A percentile compares a stretch with the other conserved stretches of the same genome.
phyloP scores from a whole-genome alignment of 2,113 vertebrate species.

The Arenaria interpres region DNA sequence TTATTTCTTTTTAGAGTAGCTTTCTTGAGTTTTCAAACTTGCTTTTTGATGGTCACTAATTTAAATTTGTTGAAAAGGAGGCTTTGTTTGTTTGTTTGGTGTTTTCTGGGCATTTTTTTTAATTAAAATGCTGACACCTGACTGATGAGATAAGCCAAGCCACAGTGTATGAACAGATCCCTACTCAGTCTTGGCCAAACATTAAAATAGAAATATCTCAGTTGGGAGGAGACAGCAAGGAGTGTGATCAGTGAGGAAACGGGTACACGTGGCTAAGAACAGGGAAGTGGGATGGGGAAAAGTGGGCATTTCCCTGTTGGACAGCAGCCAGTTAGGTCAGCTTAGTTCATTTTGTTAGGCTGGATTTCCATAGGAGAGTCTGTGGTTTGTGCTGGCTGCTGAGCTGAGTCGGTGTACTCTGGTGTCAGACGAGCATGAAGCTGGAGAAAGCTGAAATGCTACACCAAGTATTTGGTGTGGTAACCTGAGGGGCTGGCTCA shows the following conservation, averaged over 20 bases:
- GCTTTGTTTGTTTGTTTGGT: background rate
- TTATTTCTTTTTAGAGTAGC: background rate
- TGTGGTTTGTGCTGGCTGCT: background rate
- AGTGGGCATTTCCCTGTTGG: background rate
- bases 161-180: background rate
- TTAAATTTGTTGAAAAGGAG: background rate
- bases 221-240: accelerated
- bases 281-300: background rate
- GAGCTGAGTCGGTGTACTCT: background rate
- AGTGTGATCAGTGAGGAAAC: background rate
- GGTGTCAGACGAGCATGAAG: background rate
- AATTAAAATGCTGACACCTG: background rate
- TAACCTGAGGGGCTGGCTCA: background rate
- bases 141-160: background rate
- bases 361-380: background rate
- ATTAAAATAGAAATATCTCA: background rate
- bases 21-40: background rate
- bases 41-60: background rate
- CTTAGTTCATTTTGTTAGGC: background rate
- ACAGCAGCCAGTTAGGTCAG: background rate
- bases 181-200: background rate
- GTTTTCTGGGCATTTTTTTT: background rate
- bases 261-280: background rate
- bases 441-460: background rate
- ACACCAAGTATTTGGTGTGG: background rate